Evolutionary conservation across 2,888 invertebrate genomes (phyloP).

Genomic region (Agrilus biguttatus): DNA sequence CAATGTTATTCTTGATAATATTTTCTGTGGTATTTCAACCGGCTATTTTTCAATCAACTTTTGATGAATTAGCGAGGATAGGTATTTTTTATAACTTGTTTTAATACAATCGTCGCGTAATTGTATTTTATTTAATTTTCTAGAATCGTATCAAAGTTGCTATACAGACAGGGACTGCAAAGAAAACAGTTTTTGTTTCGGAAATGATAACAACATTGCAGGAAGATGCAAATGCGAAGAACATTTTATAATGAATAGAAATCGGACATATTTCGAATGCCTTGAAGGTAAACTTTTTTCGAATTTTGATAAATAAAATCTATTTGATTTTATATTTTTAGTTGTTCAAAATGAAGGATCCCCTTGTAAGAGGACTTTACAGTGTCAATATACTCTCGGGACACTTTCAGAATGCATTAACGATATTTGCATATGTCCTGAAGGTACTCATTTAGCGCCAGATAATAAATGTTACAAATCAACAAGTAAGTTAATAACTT

Average conservation of each 20-base stretch:
- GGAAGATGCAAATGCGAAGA: constrained; percentile 30
- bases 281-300: constrained; percentile 22
- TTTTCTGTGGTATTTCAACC: no score
- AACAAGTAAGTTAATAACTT: constrained; percentile 19
- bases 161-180: constrained; percentile 19
- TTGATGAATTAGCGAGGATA: constrained; percentile 2
- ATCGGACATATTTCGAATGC: constrained; percentile 28
- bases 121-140: constrained; percentile 2
- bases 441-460: constrained; percentile 16
- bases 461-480: constrained; percentile 21
- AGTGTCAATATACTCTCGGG: constrained; percentile 21
- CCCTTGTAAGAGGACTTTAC: constrained; percentile 20
- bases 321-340: constrained; percentile 10
- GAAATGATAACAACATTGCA: constrained; percentile 18
- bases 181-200: constrained; percentile 24
- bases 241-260: constrained; percentile 25
- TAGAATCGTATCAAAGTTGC: constrained; percentile 15
- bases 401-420: constrained; percentile 16
- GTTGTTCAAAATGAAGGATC: constrained; percentile 18
- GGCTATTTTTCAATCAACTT: background rate
- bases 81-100: background rate
- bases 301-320: background rate
- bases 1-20: no score
- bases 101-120: no score
- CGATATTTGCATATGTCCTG: constrained; percentile 18